Percentiles rank a stretch among this genome's conserved stretches.
These are phyloP conservation scores for Nemapogon koenigi DNA, from an alignment of 2,888 invertebrate genomes.

Conservation along the genomic window DNA sequence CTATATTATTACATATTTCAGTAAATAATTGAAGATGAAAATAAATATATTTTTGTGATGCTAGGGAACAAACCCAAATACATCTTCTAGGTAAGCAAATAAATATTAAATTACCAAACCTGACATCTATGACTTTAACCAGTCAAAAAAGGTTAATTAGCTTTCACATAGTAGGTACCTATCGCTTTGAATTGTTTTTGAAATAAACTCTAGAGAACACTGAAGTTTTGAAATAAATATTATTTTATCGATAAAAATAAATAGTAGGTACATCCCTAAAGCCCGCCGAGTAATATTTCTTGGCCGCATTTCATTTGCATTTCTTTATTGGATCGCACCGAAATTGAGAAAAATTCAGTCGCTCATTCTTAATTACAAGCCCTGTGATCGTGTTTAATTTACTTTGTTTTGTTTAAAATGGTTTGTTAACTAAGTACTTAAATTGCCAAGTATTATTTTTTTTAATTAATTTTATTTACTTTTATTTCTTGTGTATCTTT, in stretches of 20 bases:
- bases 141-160: too few relatives aligned
- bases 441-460: neutral
- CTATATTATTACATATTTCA: too few relatives aligned
- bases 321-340: slow-evolving; percentile 55
- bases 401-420: neutral
- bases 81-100: too few relatives aligned
- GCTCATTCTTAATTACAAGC: slow-evolving; percentile 30
- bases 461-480: neutral
- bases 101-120: too few relatives aligned
- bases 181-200: too few relatives aligned
- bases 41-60: too few relatives aligned
- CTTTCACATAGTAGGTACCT: too few relatives aligned
- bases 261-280: slow-evolving; percentile 1
- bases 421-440: neutral
- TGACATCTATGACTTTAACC: too few relatives aligned
- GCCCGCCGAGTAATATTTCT: slow-evolving; percentile 37
- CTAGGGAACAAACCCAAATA: too few relatives aligned
- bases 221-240: neutral
- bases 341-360: slow-evolving; percentile 52
- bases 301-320: slow-evolving; percentile 55
- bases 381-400: slow-evolving; percentile 3
- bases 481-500: too few relatives aligned
- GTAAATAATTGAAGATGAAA: too few relatives aligned
- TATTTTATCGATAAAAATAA: neutral
- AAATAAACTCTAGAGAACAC: neutral